Evolutionary conservation across 2,113 vertebrate genomes (phyloP).

Genomic region (Pyxicephalus adspersus): DNA sequence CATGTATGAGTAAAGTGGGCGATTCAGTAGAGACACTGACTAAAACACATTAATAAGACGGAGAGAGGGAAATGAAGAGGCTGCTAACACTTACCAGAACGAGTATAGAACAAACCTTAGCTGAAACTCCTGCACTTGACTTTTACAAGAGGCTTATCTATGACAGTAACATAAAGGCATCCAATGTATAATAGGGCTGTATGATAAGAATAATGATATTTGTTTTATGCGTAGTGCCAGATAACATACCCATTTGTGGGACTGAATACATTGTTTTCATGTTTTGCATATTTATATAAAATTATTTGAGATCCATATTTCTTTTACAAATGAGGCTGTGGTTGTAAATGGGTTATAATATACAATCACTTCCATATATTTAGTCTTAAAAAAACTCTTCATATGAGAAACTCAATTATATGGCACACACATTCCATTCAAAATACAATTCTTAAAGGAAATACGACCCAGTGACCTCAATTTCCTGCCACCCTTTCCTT

Average conservation of each 20-base stretch:
- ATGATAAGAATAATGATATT: no score
- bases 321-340: neutral
- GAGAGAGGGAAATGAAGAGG: neutral
- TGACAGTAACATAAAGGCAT: neutral
- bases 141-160: neutral
- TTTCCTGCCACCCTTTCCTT: conserved; percentile 47
- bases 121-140: no score
- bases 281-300: neutral
- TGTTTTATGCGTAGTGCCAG: no score
- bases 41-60: conserved; percentile 20
- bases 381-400: neutral
- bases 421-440: conserved; percentile 51
- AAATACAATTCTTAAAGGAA: conserved; percentile 53
- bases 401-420: conserved; percentile 48
- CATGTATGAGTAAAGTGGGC: conserved; percentile 37
- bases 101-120: neutral
- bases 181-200: neutral
- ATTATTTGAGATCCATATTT: neutral
- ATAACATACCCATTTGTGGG: no score
- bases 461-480: conserved; percentile 52
- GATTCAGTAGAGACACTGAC: conserved; percentile 16
- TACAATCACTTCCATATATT: conserved; percentile 38
- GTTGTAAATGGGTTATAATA: conserved; percentile 15
- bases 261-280: neutral
- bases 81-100: neutral